phyloP scores from a whole-genome alignment of 2,113 vertebrate genomes.

The Piaya cayana region DNA sequence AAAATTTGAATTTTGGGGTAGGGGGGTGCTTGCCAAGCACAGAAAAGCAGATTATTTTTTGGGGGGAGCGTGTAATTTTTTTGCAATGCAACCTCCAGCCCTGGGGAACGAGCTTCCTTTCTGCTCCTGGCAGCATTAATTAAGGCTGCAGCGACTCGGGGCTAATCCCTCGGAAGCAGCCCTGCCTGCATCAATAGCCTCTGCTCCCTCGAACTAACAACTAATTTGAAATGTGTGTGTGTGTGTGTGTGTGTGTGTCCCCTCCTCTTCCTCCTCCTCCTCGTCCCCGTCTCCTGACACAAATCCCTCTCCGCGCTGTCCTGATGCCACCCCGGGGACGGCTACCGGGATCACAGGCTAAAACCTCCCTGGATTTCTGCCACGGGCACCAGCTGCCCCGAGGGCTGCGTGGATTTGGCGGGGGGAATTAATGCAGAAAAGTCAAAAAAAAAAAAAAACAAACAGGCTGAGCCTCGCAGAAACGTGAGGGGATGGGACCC shows the following conservation, averaged over 20 bases:
- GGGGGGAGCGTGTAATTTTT: background rate
- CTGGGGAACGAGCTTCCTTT: background rate
- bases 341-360: conserved; percentile 20
- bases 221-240: conserved; percentile 30
- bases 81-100: background rate
- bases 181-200: background rate
- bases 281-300: conserved; percentile 29
- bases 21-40: background rate
- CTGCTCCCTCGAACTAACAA: conserved; percentile 29
- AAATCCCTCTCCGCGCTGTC: conserved; percentile 60
- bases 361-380: conserved; percentile 52
- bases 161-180: conserved; percentile 32
- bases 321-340: conserved; percentile 46
- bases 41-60: background rate
- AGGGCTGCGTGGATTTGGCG: conserved; percentile 23
- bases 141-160: background rate
- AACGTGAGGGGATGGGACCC: background rate
- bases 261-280: background rate
- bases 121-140: background rate
- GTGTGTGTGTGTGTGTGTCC: too few species aligned
- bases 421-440: background rate
- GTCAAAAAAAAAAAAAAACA: too few species aligned
- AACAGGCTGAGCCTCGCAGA: background rate
- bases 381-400: conserved; percentile 12
- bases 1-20: too few species aligned